phyloP scores from a whole-genome alignment of 2,113 vertebrate species.

The Antigone vipio region DNA sequence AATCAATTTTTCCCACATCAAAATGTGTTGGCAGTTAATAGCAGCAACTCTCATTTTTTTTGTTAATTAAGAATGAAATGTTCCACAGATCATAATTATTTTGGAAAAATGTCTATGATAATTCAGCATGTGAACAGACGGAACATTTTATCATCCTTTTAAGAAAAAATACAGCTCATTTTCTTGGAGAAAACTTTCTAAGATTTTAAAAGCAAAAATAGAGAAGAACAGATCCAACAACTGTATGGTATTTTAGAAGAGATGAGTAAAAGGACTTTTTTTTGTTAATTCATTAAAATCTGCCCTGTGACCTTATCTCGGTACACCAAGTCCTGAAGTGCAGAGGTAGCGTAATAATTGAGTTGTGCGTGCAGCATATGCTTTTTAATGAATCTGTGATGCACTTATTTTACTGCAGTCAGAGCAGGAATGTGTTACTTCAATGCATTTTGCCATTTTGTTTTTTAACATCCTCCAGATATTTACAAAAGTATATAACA shows the following conservation, averaged over 20 bases:
- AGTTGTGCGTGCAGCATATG: neutral
- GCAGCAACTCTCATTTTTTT: neutral
- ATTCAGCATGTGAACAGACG: neutral
- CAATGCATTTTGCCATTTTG: neutral
- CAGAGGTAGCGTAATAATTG: neutral
- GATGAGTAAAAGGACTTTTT: neutral
- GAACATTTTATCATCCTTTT: neutral
- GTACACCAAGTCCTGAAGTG: neutral
- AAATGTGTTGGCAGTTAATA: conserved; percentile 14
- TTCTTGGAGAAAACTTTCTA: neutral
- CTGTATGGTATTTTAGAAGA: neutral
- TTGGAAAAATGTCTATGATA: neutral
- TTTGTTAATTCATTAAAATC: neutral
- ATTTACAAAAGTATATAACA: neutral
- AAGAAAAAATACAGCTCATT: neutral
- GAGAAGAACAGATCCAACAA: neutral
- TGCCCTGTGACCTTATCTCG: neutral
- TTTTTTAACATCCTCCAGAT: neutral
- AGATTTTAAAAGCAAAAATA: neutral
- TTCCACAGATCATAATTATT: neutral
- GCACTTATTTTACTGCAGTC: neutral
- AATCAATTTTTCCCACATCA: conserved; percentile 5
- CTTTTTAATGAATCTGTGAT: neutral
- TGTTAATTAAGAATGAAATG: conserved; percentile 23
- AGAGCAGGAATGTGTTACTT: neutral